phyloP scores from a whole-genome alignment of 2,797 vertebrate genomes.

The Setipinna tenuifilis region DNA sequence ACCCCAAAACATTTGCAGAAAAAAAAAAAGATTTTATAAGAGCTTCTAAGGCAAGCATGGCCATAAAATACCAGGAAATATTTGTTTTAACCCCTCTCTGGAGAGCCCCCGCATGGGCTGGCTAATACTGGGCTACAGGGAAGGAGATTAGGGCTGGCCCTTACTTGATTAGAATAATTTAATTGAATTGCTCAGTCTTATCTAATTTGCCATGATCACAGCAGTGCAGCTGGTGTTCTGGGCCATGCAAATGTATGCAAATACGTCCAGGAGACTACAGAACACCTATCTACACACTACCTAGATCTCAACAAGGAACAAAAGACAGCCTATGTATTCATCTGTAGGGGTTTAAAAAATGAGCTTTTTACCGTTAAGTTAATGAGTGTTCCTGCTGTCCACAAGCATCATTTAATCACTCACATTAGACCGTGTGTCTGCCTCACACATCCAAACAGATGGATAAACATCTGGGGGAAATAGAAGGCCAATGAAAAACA shows the following conservation, averaged over 20 bases:
- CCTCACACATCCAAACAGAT: background rate
- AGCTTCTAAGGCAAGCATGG: background rate
- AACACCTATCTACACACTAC: background rate
- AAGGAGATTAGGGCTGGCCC: constrained; percentile 46
- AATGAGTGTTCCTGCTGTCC: background rate
- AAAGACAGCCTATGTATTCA: background rate
- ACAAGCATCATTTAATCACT: background rate
- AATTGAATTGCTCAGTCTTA: constrained; percentile 56
- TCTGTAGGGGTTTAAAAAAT: background rate
- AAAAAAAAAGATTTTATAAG: background rate
- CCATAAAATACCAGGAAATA: background rate
- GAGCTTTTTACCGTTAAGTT: background rate
- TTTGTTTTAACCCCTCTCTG: background rate
- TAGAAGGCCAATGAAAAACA: background rate
- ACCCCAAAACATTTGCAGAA: background rate
- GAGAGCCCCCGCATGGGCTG: background rate
- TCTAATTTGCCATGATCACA: constrained; percentile 54
- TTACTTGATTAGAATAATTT: constrained; percentile 56
- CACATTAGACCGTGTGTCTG: background rate
- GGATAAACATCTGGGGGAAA: background rate
- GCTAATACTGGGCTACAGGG: constrained; percentile 28
- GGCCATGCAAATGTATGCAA: constrained; percentile 46
- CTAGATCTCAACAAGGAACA: background rate
- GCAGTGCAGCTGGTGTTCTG: constrained; percentile 53
- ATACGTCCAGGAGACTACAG: constrained; percentile 9